Evolutionary conservation across 2,888 invertebrate species (phyloP), one percentile per base, ranked within the genome.

Genomic region (Agrilus mali): DNA sequence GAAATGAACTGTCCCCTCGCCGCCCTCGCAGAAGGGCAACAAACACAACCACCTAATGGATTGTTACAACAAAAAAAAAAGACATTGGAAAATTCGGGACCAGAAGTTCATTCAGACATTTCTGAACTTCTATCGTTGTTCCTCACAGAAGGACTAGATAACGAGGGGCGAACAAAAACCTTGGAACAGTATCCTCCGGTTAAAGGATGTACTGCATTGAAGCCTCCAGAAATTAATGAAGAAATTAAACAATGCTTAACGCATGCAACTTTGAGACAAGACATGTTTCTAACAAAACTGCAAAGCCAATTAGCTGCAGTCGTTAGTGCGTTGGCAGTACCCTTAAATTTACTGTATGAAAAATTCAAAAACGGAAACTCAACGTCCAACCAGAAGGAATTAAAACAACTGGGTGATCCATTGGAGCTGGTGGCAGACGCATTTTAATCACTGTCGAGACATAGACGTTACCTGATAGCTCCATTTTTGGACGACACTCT

Each of bases 101-200:
- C 43, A n/a, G 36, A 42, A 33, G 45, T 47, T 7, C 40, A 47
- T n/a, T 22, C 42, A 13, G 45, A 47, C 40, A 40, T 47, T 39
- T n/a, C 33, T 4, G 37, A 45, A 4, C 20, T 44, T 2, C 16
- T 46, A 16, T 41, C 45, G 13, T 10, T 17, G 5, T 47, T 45
- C 20, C 17, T 45, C 5, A 33, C 36, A 37, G 34, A 47, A 33
- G 47, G 45, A 4, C n/a, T 45, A 13, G 38, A 39, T 32, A 20
- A 15, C 8, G 45, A 47, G 7, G 36, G n/a, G n/a, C 41, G 40
- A 8, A 44, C 44, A 38, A 27, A 2, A 1, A 36, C 44, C 2
- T n/a, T 41, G 10, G 47, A 47, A 12, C 7, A 12, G 32, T 44
- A 47, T 36, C 44, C 41, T 36, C 27, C 16, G 2, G 37, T 44